Conservation (phyloP, 2,113 vertebrate species). For the Microcebus lehilahytsara region DNA sequence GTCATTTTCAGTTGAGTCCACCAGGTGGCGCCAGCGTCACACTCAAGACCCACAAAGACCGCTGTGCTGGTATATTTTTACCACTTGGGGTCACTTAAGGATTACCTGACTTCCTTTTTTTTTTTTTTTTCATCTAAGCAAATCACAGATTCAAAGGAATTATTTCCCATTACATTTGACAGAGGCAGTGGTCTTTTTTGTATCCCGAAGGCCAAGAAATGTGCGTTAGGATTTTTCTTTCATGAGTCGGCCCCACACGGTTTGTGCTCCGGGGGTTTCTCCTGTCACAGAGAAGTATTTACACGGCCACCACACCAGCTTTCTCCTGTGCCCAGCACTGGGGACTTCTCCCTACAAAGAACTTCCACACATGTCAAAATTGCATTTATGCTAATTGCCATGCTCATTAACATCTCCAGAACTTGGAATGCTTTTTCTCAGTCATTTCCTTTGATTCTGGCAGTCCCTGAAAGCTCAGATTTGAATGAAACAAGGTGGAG, state of each 20-base stretch:
- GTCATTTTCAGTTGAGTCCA: accelerated
- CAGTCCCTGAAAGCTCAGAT: neutral
- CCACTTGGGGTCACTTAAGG: conserved; percentile 68
- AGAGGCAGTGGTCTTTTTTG: neutral
- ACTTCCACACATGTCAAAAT: conserved; percentile 55
- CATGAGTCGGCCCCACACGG: neutral
- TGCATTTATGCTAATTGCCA: conserved; percentile 51
- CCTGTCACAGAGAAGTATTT: neutral
- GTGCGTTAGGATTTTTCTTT: neutral
- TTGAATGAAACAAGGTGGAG: neutral
- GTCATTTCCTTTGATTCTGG: neutral
- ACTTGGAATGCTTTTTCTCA: neutral
- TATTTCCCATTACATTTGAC: conserved; percentile 54
- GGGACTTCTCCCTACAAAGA: conserved; percentile 43
- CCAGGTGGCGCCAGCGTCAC: conserved; percentile 78
- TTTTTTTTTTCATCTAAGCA: neutral
- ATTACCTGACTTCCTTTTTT: conserved; percentile 43
- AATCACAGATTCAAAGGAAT: conserved; percentile 60
- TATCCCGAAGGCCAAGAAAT: conserved; percentile 29
- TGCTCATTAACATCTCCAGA: conserved; percentile 55
- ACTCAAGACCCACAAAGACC: accelerated
- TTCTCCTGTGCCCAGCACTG: neutral
- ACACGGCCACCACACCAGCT: neutral
- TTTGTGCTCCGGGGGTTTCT: neutral
- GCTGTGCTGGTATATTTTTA: neutral